Evolutionary conservation across 1,140 invertebrate species (phyloP), one percentile per base, ranked within the genome.

Genomic region (Callitettix versicolor): DNA sequence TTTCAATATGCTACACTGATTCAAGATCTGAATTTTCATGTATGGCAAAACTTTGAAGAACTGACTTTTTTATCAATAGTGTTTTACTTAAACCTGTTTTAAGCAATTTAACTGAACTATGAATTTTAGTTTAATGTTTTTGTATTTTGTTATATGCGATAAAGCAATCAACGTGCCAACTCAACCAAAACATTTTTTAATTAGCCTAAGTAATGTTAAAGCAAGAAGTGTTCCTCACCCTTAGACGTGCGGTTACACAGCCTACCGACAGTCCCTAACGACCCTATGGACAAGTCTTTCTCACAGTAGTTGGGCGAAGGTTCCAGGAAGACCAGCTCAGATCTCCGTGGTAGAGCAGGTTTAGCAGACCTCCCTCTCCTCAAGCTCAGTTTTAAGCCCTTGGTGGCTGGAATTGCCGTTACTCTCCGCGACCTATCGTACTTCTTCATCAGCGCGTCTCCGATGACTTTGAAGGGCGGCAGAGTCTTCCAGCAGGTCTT

Each of bases 401-500:
- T 22, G 6, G 50, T n/a, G 1, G 43, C 26, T 77, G 78, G 64
- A 61, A 75, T 71, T 56, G 75, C 69, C 18, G 80, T 75, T 59
- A 91, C 86, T 49, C 81, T 78, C 63, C 82, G 82, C 41, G 91
- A 90, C 60, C 82, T 79, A 63, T 85, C 80, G 73, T 94, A 94
- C 66, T 87, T 87, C 56, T 80, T 80, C 76, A 88, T 84, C 22
- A 96, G 75, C 53, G 80, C 81, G 60, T 88, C 82, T 21, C 90
- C 91, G 40, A 95, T 82, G 63, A 81, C 75, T 49, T 84, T 76
- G 75, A 96, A 95, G 21, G 83, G 81, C 18, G 88, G 87, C 67
- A 95, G 73, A 18, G 87, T 89, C 66, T 83, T 80, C 94, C 94
- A 98, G 70, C 95, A 98, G 3, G 93, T 97, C 66, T 88, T 85